Percentiles rank a stretch among this genome's conserved stretches.
Evolutionary conservation across 2,888 invertebrate genomes (phyloP).

Genomic region (Pammene fasciana): DNA sequence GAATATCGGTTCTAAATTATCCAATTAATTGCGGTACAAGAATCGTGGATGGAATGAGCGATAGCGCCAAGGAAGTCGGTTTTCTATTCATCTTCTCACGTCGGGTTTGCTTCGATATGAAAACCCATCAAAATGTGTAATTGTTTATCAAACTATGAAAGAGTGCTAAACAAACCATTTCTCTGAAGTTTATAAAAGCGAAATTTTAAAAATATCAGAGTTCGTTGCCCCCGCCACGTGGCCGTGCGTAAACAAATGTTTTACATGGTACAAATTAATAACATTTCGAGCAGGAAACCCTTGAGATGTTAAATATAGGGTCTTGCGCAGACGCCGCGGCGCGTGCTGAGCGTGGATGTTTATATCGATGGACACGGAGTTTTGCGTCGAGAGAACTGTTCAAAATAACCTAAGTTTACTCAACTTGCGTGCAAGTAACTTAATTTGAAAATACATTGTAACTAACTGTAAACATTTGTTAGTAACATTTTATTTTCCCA

Average conservation of each 20-base stretch:
- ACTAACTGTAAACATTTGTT: neutral
- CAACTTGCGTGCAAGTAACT: constrained; percentile 7
- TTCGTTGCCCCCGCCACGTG: constrained; percentile 73
- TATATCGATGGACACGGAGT: constrained; percentile 66
- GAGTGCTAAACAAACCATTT: constrained; percentile 50
- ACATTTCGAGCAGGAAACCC: constrained; percentile 76
- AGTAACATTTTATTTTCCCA: constrained; percentile 8
- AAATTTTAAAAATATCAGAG: constrained; percentile 60
- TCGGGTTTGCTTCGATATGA: neutral
- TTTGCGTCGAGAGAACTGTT: constrained; percentile 12
- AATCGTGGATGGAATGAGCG: constrained; percentile 40
- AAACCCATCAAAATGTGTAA: neutral
- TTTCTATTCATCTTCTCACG: constrained; percentile 16
- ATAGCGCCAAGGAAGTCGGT: constrained; percentile 8
- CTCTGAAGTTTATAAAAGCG: constrained; percentile 55
- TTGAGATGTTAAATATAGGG: constrained; percentile 77
- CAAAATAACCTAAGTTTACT: constrained; percentile 11
- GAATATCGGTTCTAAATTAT: constrained; percentile 46
- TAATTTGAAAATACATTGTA: neutral
- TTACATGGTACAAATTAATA: constrained; percentile 74
- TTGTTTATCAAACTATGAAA: constrained; percentile 42
- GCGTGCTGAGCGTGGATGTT: constrained; percentile 62
- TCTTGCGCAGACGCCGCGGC: constrained; percentile 70
- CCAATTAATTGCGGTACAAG: constrained; percentile 53
- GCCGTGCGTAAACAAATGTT: constrained; percentile 72